These are phyloP conservation scores for Brienomyrus longianalis DNA, from an alignment of 2,113 vertebrate species.

Conservation along the genomic window DNA sequence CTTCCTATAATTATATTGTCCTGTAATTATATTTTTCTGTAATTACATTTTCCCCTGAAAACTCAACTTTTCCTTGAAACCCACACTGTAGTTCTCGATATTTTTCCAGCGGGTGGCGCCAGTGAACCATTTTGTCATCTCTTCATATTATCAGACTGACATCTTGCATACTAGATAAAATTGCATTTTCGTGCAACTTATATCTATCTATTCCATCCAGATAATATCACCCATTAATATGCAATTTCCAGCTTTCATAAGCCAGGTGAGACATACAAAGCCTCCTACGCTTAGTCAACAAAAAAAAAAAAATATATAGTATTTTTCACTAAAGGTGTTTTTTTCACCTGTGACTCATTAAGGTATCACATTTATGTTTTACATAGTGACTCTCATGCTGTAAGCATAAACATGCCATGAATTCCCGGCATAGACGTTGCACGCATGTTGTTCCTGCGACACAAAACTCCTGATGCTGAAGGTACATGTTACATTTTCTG, in stretches of 20 bases:
- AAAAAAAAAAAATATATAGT: background rate
- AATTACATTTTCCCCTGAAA: background rate
- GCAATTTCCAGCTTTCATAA: background rate
- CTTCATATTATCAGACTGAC: background rate
- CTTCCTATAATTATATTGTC: too few relatives aligned
- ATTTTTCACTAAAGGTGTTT: background rate
- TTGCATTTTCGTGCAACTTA: background rate
- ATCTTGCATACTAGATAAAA: background rate
- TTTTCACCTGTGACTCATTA: background rate
- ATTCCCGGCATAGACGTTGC: background rate
- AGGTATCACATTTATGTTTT: background rate
- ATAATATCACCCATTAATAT: background rate
- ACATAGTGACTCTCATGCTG: background rate
- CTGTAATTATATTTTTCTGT: background rate
- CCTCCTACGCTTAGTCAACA: background rate
- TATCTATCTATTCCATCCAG: background rate
- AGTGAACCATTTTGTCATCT: background rate
- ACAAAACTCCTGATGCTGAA: background rate
- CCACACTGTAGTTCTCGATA: background rate
- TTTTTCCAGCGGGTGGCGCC: constrained; percentile 2
- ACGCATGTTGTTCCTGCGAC: background rate
- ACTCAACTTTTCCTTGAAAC: background rate
- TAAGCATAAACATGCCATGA: background rate
- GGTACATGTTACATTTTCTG: background rate
- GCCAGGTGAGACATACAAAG: background rate